These are phyloP conservation scores for Apotomis capreana DNA, from an alignment of 2,888 invertebrate species.

Conservation along the genomic window DNA sequence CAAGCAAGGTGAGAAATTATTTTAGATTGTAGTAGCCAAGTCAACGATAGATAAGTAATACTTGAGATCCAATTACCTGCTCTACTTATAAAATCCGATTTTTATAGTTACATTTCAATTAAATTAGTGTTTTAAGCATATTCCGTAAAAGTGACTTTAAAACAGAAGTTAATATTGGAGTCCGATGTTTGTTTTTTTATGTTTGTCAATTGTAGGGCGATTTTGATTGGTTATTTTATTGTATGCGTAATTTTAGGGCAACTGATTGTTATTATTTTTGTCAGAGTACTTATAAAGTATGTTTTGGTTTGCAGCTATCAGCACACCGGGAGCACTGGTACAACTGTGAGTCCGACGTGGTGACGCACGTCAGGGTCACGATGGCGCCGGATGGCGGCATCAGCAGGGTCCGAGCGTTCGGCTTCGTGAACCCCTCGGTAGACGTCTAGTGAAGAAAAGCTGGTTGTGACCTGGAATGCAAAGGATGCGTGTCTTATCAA, in stretches of 20 bases:
- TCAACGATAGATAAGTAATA: too few relatives aligned
- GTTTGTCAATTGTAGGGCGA: too few relatives aligned
- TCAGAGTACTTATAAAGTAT: background rate
- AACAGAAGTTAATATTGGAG: too few relatives aligned
- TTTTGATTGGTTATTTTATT: too few relatives aligned
- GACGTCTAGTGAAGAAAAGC: background rate
- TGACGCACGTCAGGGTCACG: constrained; percentile 82
- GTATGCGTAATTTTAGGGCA: too few relatives aligned
- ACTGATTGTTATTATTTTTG: too few relatives aligned
- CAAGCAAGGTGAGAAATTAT: constrained; percentile 72
- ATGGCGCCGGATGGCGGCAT: constrained; percentile 86
- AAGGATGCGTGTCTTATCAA: background rate
- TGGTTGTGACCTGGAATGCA: background rate
- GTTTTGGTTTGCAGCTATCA: constrained; percentile 70
- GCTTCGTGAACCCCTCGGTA: constrained; percentile 49
- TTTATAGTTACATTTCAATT: too few relatives aligned
- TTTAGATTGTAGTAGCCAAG: background rate
- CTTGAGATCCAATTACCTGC: too few relatives aligned
- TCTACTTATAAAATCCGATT: too few relatives aligned
- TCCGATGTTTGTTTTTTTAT: too few relatives aligned
- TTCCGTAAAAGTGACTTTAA: too few relatives aligned
- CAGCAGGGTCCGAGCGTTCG: constrained; percentile 82
- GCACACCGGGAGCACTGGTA: constrained; percentile 80
- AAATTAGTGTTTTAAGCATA: too few relatives aligned
- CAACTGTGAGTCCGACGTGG: constrained; percentile 62